phyloP scores from a whole-genome alignment of 2,113 vertebrate species.

The Illadopsis cleaveri region DNA sequence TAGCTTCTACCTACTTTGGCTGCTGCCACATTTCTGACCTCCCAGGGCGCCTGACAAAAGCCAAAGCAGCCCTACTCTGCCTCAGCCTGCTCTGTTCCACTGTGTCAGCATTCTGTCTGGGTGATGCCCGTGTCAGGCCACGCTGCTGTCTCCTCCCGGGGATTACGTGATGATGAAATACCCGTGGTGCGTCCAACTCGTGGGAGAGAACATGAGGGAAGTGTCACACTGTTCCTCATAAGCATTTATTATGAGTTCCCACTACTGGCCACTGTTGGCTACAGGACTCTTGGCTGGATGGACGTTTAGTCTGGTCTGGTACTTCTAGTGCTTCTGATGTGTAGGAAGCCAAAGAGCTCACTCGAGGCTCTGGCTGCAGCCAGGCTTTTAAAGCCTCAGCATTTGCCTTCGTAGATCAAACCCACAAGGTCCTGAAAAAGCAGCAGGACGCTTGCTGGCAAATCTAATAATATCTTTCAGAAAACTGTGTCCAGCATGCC shows the following conservation, averaged over 20 bases:
- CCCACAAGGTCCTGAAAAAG: conserved; percentile 31
- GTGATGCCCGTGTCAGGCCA: not conserved
- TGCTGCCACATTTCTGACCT: not conserved
- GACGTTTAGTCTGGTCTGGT: not conserved
- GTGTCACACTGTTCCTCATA: not conserved
- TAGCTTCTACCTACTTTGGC: not conserved
- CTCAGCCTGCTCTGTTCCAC: not conserved
- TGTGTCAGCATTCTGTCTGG: not conserved
- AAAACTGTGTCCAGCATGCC: not conserved
- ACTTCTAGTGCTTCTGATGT: not conserved
- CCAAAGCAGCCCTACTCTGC: not conserved
- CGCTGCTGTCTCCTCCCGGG: not conserved
- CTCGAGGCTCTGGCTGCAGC: not conserved
- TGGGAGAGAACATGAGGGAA: not conserved
- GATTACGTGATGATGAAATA: not conserved
- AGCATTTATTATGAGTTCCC: not conserved
- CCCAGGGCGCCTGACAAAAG: not conserved
- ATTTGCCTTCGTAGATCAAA: not conserved
- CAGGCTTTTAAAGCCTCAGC: not conserved
- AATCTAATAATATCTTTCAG: conserved; percentile 40
- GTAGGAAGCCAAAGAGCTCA: not conserved
- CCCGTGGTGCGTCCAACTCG: not conserved
- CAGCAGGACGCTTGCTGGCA: not conserved
- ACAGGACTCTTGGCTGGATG: not conserved
- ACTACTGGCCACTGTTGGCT: not conserved